These are phyloP conservation scores for Rhinichthys osculus DNA, from an alignment of 2,797 vertebrate species.

Conservation along the genomic window DNA sequence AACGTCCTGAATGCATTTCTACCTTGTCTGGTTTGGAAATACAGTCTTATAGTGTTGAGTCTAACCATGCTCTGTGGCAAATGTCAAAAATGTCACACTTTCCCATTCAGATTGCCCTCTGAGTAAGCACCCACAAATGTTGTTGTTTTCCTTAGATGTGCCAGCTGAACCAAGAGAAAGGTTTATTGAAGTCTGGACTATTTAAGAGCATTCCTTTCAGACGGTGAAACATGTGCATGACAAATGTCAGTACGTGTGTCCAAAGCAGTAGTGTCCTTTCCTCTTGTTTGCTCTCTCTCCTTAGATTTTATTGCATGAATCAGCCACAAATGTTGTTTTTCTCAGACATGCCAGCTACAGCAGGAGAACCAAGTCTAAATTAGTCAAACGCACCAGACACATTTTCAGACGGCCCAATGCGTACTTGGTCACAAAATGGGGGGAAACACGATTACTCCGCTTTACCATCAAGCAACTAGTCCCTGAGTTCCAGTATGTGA, in stretches of 20 bases:
- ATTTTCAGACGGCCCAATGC: conserved; percentile 40
- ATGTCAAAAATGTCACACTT: conserved; percentile 40
- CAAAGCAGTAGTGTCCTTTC: conserved; percentile 2
- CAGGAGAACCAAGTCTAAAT: conserved; percentile 7
- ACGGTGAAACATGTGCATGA: neutral
- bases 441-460: conserved; percentile 19
- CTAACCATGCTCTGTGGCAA: conserved; percentile 23
- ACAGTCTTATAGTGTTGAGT: conserved; percentile 27
- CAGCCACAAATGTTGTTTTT: conserved; percentile 41
- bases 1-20: conserved; percentile 1
- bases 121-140: conserved; percentile 43
- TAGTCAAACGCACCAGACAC: conserved; percentile 26
- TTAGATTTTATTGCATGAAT: conserved; percentile 7
- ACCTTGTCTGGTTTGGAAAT: neutral
- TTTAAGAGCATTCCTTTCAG: conserved; percentile 27
- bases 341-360: conserved; percentile 30
- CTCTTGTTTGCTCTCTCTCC: neutral
- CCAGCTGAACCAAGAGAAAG: conserved; percentile 35
- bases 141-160: conserved; percentile 47
- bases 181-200: conserved; percentile 36
- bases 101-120: conserved; percentile 36
- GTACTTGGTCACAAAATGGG: conserved; percentile 48
- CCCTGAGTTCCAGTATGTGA: neutral
- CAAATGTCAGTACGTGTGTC: conserved; percentile 19
- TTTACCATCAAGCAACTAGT: conserved; percentile 3